These are phyloP conservation scores for Caenorhabditis sinica DNA, from an alignment of 2,888 invertebrate species.

Conservation along the genomic window DNA sequence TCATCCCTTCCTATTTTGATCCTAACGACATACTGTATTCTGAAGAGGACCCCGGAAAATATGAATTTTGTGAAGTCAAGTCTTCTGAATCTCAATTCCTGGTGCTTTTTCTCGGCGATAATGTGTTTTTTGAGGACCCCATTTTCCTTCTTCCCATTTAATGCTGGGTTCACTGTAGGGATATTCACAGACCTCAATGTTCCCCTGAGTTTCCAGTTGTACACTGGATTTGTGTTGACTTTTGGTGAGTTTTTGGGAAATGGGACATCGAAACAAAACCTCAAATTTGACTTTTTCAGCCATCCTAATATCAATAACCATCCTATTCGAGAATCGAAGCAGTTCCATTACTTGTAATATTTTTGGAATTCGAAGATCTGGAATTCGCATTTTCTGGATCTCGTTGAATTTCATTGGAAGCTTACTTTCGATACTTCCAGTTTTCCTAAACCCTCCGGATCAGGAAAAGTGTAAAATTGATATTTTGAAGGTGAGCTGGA, in stretches of 20 bases:
- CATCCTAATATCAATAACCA: not conserved
- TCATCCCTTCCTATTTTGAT: not conserved
- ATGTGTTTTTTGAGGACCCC: not conserved
- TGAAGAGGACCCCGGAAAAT: constrained; percentile 1
- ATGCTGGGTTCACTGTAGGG: constrained; percentile 2
- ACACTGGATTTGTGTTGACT: not conserved
- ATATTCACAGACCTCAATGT: not conserved
- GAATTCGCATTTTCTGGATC: too few relatives aligned
- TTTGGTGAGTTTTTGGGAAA: constrained; percentile 1
- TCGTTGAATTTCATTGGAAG: not conserved
- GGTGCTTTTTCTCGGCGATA: not conserved
- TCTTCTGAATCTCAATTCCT: constrained; percentile 7
- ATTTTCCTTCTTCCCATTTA: constrained; percentile 7
- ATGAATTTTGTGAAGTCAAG: constrained; percentile 11
- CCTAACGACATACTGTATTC: constrained; percentile 9
- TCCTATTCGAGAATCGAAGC: not conserved
- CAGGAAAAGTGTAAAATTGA: not conserved
- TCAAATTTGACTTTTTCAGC: not conserved
- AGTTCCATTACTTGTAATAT: not conserved
- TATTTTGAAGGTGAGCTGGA: constrained; percentile 18
- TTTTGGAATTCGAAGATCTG: not conserved
- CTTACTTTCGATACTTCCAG: not conserved
- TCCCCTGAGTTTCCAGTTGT: not conserved
- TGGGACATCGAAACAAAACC: too few relatives aligned
- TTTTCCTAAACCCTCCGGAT: not conserved